Base-by-base conservation (phyloP, 1,140 invertebrate species). In the Ips nitidus region DNA sequence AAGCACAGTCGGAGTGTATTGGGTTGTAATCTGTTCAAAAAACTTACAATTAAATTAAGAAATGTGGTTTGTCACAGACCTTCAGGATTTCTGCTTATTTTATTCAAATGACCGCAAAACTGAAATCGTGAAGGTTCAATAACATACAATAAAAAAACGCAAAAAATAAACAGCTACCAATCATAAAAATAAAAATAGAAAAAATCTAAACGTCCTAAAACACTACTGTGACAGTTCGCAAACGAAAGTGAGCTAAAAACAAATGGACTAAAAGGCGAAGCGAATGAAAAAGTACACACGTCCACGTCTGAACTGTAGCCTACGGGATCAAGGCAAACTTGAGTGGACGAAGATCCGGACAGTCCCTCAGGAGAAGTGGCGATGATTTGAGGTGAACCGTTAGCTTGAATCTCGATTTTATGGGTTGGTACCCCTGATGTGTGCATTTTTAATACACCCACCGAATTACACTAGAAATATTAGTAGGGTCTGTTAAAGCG, bases 1-100 rank as follows among this genome's bases (percentile, higher is more conserved):
- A 40, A 98, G 87, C 76, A 98, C 92, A n/a, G 94, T 91, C 57
- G 93, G 92, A 56, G 91, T 88, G 83, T 93, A 94, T 82, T 93
- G 90, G 6, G 88, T 84, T 73, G 87, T 86, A 82, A 88, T 84
- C 86, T 88, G 72, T 22, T 75, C 77, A 66, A 70, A 52, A 71
- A 67, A 75, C 39, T 37, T 43, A 71, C 52, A 8, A 4, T 64
- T 52, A 56, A 55, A 61, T 41, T 55, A 22, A 36, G 37, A 2
- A 22, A 22, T 22, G 22, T 22, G 22, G 22, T 22, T 22, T 22
- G 22, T 22, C 22, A 22, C 22, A 22, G 36, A 1, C 37, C 36
- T 55, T 55, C 52, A 55, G 52, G 2, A 55, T 55, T 55, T 36
- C 1, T 50, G 45, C 22, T 6, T 4, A 50, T 50, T 3, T 8